These are phyloP conservation scores for Monopterus albus DNA, from an alignment of 2,113 vertebrate genomes.

Conservation along the genomic window DNA sequence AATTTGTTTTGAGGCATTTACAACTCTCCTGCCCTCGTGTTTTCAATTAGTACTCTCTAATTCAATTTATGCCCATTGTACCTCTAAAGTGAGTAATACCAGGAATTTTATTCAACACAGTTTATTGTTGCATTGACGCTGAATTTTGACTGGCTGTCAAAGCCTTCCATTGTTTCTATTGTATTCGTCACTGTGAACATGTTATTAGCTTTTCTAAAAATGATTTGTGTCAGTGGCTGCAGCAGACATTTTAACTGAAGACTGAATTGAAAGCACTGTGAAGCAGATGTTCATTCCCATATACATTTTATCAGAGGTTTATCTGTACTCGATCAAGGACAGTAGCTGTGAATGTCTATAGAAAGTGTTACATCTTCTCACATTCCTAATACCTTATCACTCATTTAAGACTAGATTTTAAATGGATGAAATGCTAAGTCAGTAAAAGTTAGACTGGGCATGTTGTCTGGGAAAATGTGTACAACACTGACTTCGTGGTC, in stretches of 20 bases:
- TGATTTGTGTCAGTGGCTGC: slow-evolving; percentile 9
- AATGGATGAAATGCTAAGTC: too few species aligned
- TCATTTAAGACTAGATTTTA: too few species aligned
- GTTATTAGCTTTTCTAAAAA: slow-evolving; percentile 17
- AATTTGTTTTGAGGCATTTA: slow-evolving; percentile 58
- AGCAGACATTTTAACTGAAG: slow-evolving; percentile 1
- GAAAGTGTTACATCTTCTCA: slow-evolving; percentile 6
- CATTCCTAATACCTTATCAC: neutral
- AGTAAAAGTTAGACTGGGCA: neutral
- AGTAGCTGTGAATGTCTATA: slow-evolving; percentile 5
- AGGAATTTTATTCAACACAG: slow-evolving; percentile 18
- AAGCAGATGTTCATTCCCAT: neutral
- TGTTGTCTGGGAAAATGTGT: slow-evolving; percentile 7
- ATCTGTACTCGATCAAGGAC: neutral
- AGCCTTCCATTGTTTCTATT: slow-evolving; percentile 24
- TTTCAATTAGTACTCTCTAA: slow-evolving; percentile 64
- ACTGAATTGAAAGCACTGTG: neutral
- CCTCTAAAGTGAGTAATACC: slow-evolving; percentile 21
- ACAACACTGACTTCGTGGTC: too few species aligned
- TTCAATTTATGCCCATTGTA: slow-evolving; percentile 54
- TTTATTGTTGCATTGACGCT: slow-evolving; percentile 31
- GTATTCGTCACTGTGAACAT: slow-evolving; percentile 20
- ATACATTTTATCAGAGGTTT: neutral
- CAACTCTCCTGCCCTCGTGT: slow-evolving; percentile 41
- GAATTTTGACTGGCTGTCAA: slow-evolving; percentile 46